These are phyloP conservation scores for Agapornis canus DNA, from an alignment of 2,797 vertebrate genomes.

Conservation along the genomic window DNA sequence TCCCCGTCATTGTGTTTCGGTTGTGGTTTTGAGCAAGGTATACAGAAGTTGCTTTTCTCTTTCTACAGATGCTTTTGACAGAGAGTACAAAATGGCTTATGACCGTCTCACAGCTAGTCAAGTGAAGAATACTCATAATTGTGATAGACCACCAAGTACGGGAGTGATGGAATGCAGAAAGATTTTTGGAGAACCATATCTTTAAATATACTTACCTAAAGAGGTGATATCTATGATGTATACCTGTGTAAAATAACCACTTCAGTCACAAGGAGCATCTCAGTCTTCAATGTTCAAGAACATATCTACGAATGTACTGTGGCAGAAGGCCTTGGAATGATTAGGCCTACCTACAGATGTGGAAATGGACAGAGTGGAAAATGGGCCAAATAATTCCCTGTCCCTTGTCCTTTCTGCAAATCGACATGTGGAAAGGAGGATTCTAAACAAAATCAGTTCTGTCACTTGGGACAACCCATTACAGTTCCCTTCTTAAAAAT, in stretches of 20 bases:
- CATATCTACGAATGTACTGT: neutral
- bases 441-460: conserved; percentile 40
- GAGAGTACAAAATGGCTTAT: conserved; percentile 96
- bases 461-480: conserved; percentile 14
- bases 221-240: neutral
- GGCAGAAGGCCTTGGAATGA: conserved; percentile 32
- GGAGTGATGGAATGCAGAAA: conserved; percentile 97
- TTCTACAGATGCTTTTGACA: conserved; percentile 92
- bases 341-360: neutral
- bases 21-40: neutral
- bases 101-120: conserved; percentile 91
- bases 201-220: conserved; percentile 75
- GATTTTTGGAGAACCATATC: conserved; percentile 90
- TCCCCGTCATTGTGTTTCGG: neutral
- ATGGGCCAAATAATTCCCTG: conserved; percentile 30
- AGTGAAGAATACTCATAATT: conserved; percentile 96
- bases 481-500: neutral
- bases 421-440: conserved; percentile 19
- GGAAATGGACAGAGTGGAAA: conserved; percentile 23
- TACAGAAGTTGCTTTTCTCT: neutral
- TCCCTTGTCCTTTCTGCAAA: conserved; percentile 10
- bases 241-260: conserved; percentile 61
- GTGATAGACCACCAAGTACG: conserved; percentile 92
- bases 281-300: conserved; percentile 50
- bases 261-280: conserved; percentile 64